Evolutionary conservation across 2,113 vertebrate species (phyloP), one percentile per base, ranked within the genome.

Genomic region (Sorex fumeus): DNA sequence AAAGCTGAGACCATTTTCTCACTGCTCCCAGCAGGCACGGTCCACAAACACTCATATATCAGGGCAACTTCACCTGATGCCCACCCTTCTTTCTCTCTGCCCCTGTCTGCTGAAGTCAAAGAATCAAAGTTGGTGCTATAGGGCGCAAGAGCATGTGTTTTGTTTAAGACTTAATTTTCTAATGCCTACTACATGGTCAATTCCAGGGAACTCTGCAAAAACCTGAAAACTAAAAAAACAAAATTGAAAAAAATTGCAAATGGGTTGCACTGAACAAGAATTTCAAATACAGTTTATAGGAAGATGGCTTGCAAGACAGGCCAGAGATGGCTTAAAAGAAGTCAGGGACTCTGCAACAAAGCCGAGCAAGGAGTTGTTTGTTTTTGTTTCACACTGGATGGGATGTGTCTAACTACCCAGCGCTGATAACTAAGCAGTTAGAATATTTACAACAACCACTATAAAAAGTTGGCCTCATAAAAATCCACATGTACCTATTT

Each of bases 131-230:
- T 25, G 10, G 19, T 47, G 47, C 66, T 13, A 75, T 21, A 4
- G 18, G 15, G 25, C 0, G 0, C 9, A 6, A 43, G 27, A 71
- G 27, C 84, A 45, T 60, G 4, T 32, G n/a, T 62, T 89, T 64
- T 53, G 21, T 8, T 91, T 91, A 32, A 82, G n/a, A 79, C 43
- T 74, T 15, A 40, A n/a, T 30, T 90, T 83, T 72, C 82, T 57
- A 80, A 88, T 50, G 81, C 18, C 60, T 71, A 34, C 23, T 34
- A 47, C 28, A 12, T 57, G 23, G 62, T 84, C 32, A 78, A 75
- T 16, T 82, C 25, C 16, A 69, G 28, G 75, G 28, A 83, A 43
- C 12, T 28, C 53, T 23, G 3, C 23, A 85, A 86, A 94, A 69
- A 66, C n/a, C 64, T 4, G n/a, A 66, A 34, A 90, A 75, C 34